phyloP scores from a whole-genome alignment of 2,797 vertebrate genomes.

The Epinephelus malabaricus region DNA sequence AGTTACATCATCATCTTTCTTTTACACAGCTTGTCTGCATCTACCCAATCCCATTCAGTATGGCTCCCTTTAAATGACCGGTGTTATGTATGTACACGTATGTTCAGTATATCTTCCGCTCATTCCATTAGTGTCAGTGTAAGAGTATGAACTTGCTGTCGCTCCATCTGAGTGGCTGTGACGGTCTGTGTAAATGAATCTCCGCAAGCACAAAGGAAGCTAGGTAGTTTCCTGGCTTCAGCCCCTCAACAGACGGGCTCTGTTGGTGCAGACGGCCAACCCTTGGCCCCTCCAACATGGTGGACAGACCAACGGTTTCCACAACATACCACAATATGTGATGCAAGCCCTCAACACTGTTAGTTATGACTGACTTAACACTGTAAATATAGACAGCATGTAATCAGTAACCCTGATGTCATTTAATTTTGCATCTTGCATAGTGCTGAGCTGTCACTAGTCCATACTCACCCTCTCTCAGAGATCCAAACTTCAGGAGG shows the following conservation, averaged over 20 bases:
- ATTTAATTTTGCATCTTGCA: background rate
- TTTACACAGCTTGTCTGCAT: too few relatives aligned
- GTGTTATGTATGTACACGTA: background rate
- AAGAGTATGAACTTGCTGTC: slow-evolving; percentile 20
- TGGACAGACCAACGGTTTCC: slow-evolving; percentile 73
- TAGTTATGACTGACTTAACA: background rate
- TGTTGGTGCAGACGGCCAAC: slow-evolving; percentile 76
- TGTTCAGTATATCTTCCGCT: background rate
- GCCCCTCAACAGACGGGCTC: slow-evolving; percentile 79
- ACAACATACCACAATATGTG: slow-evolving; percentile 59
- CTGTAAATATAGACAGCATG: slow-evolving; percentile 19
- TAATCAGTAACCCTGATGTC: slow-evolving; percentile 1
- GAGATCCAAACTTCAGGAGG: slow-evolving; percentile 89
- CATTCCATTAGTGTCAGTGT: slow-evolving; percentile 16
- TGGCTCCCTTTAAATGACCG: background rate
- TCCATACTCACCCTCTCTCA: slow-evolving; percentile 92
- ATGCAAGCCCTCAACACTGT: slow-evolving; percentile 51
- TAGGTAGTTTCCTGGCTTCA: slow-evolving; percentile 79
- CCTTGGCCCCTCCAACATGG: slow-evolving; percentile 68
- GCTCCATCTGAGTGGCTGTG: slow-evolving; percentile 62
- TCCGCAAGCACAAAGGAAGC: slow-evolving; percentile 76
- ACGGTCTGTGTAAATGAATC: slow-evolving; percentile 73
- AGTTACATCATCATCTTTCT: too few relatives aligned
- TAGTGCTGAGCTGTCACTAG: slow-evolving; percentile 2
- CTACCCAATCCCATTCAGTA: background rate